Evolutionary conservation across 2,888 invertebrate species (phyloP).

Genomic region (Hoplodrina blanda): DNA sequence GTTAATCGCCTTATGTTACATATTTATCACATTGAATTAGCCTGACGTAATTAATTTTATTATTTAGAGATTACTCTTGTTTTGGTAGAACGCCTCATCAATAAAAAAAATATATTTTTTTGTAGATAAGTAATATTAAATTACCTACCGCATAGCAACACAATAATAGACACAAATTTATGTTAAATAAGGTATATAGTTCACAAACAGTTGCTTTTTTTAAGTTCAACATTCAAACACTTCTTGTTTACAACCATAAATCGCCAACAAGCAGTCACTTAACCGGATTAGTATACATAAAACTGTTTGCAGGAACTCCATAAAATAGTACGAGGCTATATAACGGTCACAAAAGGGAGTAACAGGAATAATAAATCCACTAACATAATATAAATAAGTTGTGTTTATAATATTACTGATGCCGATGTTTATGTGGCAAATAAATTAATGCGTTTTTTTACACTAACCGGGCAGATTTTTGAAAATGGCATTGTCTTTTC

Average conservation of each 20-base stretch:
- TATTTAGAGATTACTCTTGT: too few relatives aligned
- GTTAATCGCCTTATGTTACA: too few relatives aligned
- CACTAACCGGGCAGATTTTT: background rate
- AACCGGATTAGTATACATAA: conserved; percentile 70
- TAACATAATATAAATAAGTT: conserved; percentile 49
- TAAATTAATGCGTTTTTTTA: background rate
- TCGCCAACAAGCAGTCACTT: conserved; percentile 63
- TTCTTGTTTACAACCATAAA: conserved; percentile 41
- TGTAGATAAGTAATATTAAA: too few relatives aligned
- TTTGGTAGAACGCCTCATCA: too few relatives aligned
- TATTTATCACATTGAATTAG: too few relatives aligned
- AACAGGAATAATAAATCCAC: conserved; percentile 44
- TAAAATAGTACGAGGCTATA: conserved; percentile 64
- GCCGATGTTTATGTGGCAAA: conserved; percentile 9
- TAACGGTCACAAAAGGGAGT: conserved; percentile 64
- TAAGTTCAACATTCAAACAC: conserved; percentile 8
- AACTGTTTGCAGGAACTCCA: conserved; percentile 67
- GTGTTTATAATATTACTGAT: conserved; percentile 41
- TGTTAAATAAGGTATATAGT: too few relatives aligned
- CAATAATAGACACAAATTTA: too few relatives aligned
- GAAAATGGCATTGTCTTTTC: too few relatives aligned
- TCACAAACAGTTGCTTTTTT: too few relatives aligned
- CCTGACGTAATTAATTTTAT: too few relatives aligned
- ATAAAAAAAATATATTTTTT: too few relatives aligned
- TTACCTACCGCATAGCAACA: too few relatives aligned